Percentiles rank a stretch among this genome's conserved stretches.
Evolutionary conservation across 2,888 invertebrate species (phyloP).

Genomic region (Acrocera orbiculus): DNA sequence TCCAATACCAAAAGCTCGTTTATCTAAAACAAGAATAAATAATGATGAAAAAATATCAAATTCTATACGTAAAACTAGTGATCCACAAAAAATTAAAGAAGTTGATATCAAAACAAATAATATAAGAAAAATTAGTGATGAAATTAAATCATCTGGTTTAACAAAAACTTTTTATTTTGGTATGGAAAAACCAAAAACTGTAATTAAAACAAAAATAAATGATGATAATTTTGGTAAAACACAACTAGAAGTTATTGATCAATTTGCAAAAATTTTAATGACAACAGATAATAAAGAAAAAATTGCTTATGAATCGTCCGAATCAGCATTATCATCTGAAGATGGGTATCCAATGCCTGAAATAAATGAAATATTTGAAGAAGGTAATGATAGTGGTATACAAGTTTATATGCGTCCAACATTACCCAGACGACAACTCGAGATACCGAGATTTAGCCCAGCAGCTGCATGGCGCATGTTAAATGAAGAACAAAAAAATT

Average conservation of each 20-base stretch:
- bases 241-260: slow-evolving; percentile 20
- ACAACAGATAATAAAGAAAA: slow-evolving; percentile 20
- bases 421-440: slow-evolving; percentile 57
- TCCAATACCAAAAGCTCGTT: neutral
- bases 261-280: slow-evolving; percentile 22
- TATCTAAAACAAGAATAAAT: neutral
- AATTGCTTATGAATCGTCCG: slow-evolving; percentile 29
- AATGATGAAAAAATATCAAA: neutral
- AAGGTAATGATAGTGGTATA: slow-evolving; percentile 39
- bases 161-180: slow-evolving; percentile 59
- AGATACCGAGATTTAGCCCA: slow-evolving; percentile 65
- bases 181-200: slow-evolving; percentile 42
- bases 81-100: neutral
- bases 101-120: too few species aligned
- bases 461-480: slow-evolving; percentile 67
- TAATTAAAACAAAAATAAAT: slow-evolving; percentile 11
- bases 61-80: neutral
- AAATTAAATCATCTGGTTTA: slow-evolving; percentile 18
- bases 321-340: slow-evolving; percentile 39
- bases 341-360: neutral
- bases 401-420: slow-evolving; percentile 59
- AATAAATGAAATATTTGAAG: slow-evolving; percentile 14
- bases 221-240: slow-evolving; percentile 9
- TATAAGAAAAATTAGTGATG: too few species aligned
- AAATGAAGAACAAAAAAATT: slow-evolving; percentile 17